Percentiles rank a stretch among this genome's conserved stretches.
These are phyloP conservation scores for Zophobas atratus DNA, from an alignment of 1,140 invertebrate genomes.

Conservation along the genomic window DNA sequence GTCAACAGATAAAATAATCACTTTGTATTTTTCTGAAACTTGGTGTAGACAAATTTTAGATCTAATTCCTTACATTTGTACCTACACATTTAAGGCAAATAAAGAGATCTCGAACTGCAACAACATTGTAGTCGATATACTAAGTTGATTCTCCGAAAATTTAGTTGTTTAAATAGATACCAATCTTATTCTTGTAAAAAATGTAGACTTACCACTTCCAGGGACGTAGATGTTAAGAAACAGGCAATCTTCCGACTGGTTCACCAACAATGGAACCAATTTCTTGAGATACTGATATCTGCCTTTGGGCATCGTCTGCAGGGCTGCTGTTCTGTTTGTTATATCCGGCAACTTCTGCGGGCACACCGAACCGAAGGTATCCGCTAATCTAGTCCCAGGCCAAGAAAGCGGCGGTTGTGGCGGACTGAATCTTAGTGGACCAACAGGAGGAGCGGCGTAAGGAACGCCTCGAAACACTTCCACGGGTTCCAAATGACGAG, in stretches of 20 bases:
- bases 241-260: constrained; percentile 93
- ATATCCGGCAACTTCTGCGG: constrained; percentile 84
- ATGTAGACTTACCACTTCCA: constrained; percentile 78
- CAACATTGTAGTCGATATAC: too few relatives aligned
- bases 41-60: too few relatives aligned
- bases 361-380: constrained; percentile 83
- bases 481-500: constrained; percentile 83
- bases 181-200: background rate
- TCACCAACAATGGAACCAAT: constrained; percentile 77
- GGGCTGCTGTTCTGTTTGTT: constrained; percentile 78
- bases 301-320: constrained; percentile 79
- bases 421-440: constrained; percentile 80
- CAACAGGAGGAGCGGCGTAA: constrained; percentile 85
- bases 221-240: constrained; percentile 92
- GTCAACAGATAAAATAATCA: too few relatives aligned
- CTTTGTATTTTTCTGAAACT: too few relatives aligned
- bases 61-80: too few relatives aligned
- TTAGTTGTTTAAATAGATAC: background rate
- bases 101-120: too few relatives aligned
- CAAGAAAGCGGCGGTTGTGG: constrained; percentile 79
- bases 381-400: constrained; percentile 81
- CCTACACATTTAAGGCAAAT: too few relatives aligned
- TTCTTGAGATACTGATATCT: constrained; percentile 78
- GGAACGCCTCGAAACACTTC: constrained; percentile 87
- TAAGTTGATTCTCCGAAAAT: too few relatives aligned